Conservation (phyloP, 2,888 invertebrate species). For the Diogma glabrata region DNA sequence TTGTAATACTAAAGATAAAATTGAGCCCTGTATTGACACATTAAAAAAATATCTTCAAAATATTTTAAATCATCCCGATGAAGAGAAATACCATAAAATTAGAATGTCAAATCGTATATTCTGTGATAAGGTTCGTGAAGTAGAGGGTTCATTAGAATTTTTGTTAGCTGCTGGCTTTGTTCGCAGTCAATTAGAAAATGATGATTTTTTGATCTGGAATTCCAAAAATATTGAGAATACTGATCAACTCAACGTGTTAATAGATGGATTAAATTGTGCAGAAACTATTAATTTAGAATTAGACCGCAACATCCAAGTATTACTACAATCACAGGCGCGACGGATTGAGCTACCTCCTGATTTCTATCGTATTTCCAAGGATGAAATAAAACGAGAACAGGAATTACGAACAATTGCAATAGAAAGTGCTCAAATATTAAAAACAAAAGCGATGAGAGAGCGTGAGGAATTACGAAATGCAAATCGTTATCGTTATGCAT, state of each 20-base stretch:
- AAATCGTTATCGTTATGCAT: slow-evolving; percentile 71
- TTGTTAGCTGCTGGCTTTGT: slow-evolving; percentile 74
- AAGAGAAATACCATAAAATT: slow-evolving; percentile 85
- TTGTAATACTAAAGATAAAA: slow-evolving; percentile 65
- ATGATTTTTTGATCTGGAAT: slow-evolving; percentile 57
- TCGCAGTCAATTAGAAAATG: slow-evolving; percentile 46
- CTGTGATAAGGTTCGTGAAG: slow-evolving; percentile 63
- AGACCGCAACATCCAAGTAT: slow-evolving; percentile 76
- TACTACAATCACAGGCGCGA: slow-evolving; percentile 62
- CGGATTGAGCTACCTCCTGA: slow-evolving; percentile 64
- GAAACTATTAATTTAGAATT: slow-evolving; percentile 74
- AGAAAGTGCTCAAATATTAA: slow-evolving; percentile 69
- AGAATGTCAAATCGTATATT: slow-evolving; percentile 73
- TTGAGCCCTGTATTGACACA: slow-evolving; percentile 68
- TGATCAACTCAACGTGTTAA: slow-evolving; percentile 43
- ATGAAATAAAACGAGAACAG: slow-evolving; percentile 76
- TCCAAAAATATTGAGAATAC: slow-evolving; percentile 41
- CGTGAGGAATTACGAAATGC: slow-evolving; percentile 72
- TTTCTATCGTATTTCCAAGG: slow-evolving; percentile 70
- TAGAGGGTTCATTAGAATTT: slow-evolving; percentile 74
- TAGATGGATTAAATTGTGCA: slow-evolving; percentile 66
- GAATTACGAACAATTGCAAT: slow-evolving; percentile 60
- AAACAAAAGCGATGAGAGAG: slow-evolving; percentile 92
- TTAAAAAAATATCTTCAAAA: slow-evolving; percentile 84
- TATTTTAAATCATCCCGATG: slow-evolving; percentile 69